These are phyloP conservation scores for Metacarcinus magister DNA, from an alignment of 2,888 invertebrate genomes.

Conservation along the genomic window DNA sequence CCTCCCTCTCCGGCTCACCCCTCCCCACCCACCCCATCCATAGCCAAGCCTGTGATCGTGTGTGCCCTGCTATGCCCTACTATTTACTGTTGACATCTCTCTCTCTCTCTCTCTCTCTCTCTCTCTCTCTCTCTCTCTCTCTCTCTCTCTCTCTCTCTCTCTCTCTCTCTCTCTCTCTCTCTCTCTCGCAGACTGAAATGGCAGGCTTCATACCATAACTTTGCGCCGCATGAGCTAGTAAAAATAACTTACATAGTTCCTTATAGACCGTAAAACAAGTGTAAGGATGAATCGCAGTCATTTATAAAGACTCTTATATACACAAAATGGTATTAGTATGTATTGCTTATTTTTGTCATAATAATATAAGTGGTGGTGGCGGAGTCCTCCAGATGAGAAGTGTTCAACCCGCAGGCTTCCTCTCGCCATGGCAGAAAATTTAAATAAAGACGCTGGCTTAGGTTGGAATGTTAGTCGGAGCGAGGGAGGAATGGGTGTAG, in stretches of 20 bases:
- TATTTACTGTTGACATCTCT: slow-evolving; percentile 17
- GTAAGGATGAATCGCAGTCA: not conserved
- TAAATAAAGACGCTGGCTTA: not conserved
- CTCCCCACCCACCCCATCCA: not conserved
- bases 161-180: slow-evolving; percentile 46
- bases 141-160: slow-evolving; percentile 56
- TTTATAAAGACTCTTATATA: not conserved
- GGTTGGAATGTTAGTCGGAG: not conserved
- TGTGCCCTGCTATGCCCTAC: slow-evolving; percentile 26
- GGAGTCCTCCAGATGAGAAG: not conserved
- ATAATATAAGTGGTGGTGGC: not conserved
- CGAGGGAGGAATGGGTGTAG: not conserved
- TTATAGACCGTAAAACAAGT: not conserved
- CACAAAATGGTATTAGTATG: not conserved
- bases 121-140: slow-evolving; percentile 26
- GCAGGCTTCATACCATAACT: not conserved
- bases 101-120: slow-evolving; percentile 44
- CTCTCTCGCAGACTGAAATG: not conserved
- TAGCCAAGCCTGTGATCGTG: not conserved
- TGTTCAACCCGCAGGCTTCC: slow-evolving; percentile 30
- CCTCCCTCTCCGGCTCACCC: not conserved
- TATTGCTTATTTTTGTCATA: not conserved
- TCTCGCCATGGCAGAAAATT: not conserved
- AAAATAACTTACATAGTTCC: not conserved
- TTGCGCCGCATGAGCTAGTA: not conserved